Conservation (phyloP, 2,888 invertebrate species). For the Eupithecia insigniata region DNA sequence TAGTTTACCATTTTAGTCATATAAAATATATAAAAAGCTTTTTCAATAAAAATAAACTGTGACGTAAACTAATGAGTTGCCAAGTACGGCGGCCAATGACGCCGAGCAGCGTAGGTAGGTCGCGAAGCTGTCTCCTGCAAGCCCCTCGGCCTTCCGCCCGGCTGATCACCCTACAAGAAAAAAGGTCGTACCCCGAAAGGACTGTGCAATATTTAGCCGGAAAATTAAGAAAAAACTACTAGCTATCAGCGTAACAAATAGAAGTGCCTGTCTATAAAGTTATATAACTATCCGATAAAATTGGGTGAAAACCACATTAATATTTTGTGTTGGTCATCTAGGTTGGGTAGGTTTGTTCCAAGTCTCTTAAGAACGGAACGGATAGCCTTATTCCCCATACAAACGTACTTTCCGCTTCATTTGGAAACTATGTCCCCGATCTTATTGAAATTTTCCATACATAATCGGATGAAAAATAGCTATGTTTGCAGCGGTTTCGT, state of each 20-base stretch:
- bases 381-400: too few relatives aligned
- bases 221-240: neutral
- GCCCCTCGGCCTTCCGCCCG: conserved; percentile 52
- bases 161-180: conserved; percentile 52
- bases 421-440: too few relatives aligned
- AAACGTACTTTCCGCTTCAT: too few relatives aligned
- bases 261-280: neutral
- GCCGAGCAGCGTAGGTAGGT: conserved; percentile 43
- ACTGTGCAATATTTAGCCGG: neutral
- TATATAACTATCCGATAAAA: neutral
- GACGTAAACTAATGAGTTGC: conserved; percentile 35
- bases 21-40: neutral
- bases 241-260: neutral
- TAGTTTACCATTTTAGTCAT: too few relatives aligned
- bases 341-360: neutral
- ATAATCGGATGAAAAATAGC: too few relatives aligned
- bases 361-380: too few relatives aligned
- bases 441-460: too few relatives aligned
- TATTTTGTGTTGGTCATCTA: neutral
- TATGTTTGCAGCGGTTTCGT: too few relatives aligned
- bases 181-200: conserved; percentile 23
- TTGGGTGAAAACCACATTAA: neutral
- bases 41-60: conserved; percentile 13
- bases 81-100: conserved; percentile 31
- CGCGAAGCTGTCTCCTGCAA: conserved; percentile 60